Evolutionary conservation across 1,140 invertebrate species (phyloP).

Genomic region (Drosophila lowei): DNA sequence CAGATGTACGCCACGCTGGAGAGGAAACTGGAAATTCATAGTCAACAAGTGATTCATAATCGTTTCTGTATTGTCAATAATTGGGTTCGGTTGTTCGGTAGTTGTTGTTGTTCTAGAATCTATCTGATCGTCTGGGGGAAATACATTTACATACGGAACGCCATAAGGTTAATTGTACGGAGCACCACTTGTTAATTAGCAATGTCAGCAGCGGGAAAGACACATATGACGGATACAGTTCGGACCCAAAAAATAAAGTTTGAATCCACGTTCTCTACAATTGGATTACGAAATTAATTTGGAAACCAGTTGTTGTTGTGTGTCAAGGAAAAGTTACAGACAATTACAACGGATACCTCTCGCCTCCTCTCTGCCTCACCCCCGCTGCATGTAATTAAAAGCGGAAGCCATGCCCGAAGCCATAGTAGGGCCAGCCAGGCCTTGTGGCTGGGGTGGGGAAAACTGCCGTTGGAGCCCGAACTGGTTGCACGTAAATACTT

Average conservation of each 20-base stretch:
- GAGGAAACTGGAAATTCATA: conserved; percentile 11
- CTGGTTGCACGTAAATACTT: conserved; percentile 18
- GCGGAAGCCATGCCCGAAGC: conserved; percentile 63
- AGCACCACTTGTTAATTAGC: conserved; percentile 71
- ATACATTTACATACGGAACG: conserved; percentile 64
- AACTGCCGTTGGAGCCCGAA: conserved; percentile 16
- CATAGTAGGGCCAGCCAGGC: conserved; percentile 27
- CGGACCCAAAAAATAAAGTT: conserved; percentile 22
- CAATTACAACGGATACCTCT: conserved; percentile 39
- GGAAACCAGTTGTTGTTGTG: conserved; percentile 66
- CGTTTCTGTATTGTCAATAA: conserved; percentile 43
- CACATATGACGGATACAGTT: conserved; percentile 3
- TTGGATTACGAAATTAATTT: conserved; percentile 61
- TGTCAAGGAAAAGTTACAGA: conserved; percentile 66
- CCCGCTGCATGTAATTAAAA: conserved; percentile 51
- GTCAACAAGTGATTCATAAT: conserved; percentile 61
- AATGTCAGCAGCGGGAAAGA: conserved; percentile 28
- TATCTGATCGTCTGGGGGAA: conserved; percentile 32
- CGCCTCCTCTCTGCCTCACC: neutral
- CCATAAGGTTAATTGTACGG: conserved; percentile 69
- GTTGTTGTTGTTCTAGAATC: neutral
- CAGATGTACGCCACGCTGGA: neutral
- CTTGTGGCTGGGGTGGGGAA: conserved; percentile 12
- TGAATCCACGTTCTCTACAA: conserved; percentile 57
- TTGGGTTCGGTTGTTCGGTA: conserved; percentile 10